Evolutionary conservation across 1,140 invertebrate genomes (phyloP).

Genomic region (Gonioctena quinquepunctata): DNA sequence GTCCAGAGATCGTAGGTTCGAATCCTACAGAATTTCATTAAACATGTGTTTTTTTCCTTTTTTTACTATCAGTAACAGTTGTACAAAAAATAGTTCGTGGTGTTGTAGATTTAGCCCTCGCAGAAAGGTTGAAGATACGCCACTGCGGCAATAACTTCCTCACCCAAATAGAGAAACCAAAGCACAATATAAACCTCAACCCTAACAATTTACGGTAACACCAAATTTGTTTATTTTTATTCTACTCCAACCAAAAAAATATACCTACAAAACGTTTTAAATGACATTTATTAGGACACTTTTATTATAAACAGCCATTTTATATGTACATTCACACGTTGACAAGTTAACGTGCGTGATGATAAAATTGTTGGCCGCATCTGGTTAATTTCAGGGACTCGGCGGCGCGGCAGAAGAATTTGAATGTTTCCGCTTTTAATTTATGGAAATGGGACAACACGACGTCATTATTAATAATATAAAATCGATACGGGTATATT

Average conservation of each 20-base stretch:
- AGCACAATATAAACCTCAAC: not conserved
- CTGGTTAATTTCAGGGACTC: not conserved
- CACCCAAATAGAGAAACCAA: not conserved
- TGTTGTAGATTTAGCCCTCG: too few relatives aligned
- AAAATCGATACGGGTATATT: not conserved
- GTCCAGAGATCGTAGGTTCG: too few relatives aligned
- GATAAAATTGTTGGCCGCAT: not conserved
- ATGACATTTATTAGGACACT: not conserved
- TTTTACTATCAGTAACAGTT: too few relatives aligned
- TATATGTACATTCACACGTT: not conserved
- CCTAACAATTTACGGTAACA: not conserved
- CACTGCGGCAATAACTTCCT: not conserved
- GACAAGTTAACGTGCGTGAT: not conserved
- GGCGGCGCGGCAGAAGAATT: not conserved
- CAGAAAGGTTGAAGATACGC: not conserved
- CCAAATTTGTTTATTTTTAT: not conserved
- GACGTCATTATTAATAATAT: not conserved
- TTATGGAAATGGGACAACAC: not conserved
- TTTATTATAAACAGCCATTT: not conserved
- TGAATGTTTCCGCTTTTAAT: not conserved
- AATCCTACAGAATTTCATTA: too few relatives aligned
- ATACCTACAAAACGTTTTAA: not conserved
- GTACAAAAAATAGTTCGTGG: too few relatives aligned
- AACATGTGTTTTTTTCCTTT: too few relatives aligned
- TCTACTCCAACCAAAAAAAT: not conserved